Conservation (phyloP, 1,140 invertebrate genomes). For the Epicauta chinensis region DNA sequence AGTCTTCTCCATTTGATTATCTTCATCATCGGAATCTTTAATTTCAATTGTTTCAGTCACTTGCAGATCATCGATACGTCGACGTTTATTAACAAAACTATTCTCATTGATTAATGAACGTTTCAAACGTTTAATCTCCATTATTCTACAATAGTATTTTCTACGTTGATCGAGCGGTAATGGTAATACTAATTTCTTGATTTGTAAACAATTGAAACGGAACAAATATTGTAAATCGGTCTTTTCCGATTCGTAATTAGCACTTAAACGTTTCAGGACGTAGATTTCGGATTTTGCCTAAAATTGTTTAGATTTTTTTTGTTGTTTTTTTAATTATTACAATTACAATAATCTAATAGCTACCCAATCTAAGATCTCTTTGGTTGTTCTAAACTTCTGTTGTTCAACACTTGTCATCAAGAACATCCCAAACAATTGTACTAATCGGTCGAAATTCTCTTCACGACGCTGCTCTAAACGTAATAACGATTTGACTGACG, state of each 20-base stretch:
- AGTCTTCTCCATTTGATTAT: background rate
- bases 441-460: background rate
- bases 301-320: no score
- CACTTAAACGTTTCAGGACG: background rate
- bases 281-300: constrained; percentile 6
- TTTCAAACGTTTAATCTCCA: no score
- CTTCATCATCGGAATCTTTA: constrained; percentile 10
- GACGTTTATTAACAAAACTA: background rate
- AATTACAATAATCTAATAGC: background rate
- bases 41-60: constrained; percentile 7
- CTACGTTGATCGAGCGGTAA: no score
- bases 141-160: no score
- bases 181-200: background rate
- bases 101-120: background rate
- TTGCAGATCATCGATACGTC: background rate
- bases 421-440: constrained; percentile 4
- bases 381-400: background rate
- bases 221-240: constrained; percentile 1
- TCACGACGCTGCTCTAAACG: background rate
- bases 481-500: constrained; percentile 1
- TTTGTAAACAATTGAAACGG: background rate
- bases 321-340: no score
- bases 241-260: constrained; percentile 6
- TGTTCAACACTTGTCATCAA: constrained; percentile 4
- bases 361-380: constrained; percentile 10